phyloP scores from a whole-genome alignment of 2,113 vertebrate species.

The Fregata magnificens region DNA sequence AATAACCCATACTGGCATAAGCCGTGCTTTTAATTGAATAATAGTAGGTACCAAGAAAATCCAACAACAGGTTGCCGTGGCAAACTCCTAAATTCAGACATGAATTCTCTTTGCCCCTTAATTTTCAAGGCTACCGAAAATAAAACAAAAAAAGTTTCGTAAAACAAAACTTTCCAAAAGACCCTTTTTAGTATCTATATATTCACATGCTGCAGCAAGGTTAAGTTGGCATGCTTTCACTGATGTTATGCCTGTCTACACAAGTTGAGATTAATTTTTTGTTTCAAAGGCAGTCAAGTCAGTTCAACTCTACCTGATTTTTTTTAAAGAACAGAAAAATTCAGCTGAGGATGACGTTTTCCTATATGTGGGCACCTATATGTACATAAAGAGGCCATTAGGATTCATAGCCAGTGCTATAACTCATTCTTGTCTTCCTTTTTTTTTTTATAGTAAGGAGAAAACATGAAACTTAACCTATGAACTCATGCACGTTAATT shows the following conservation, averaged over 20 bases:
- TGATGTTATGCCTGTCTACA: constrained; percentile 2
- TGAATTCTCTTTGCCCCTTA: background rate
- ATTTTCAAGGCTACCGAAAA: background rate
- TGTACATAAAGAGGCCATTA: background rate
- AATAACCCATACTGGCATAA: background rate
- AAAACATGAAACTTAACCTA: background rate
- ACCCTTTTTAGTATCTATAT: background rate
- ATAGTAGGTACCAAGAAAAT: background rate
- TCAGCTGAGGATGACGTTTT: background rate
- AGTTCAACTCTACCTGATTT: background rate
- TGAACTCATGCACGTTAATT: background rate
- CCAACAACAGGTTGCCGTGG: background rate
- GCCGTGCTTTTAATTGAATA: background rate
- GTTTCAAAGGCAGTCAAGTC: background rate
- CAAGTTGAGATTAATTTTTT: constrained; percentile 5
- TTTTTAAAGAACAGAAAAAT: background rate
- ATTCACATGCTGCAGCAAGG: background rate
- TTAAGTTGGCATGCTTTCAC: background rate
- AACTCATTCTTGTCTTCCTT: background rate
- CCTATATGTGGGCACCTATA: background rate
- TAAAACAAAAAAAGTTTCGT: too few species aligned
- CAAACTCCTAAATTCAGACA: background rate
- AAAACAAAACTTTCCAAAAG: background rate
- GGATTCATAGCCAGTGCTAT: background rate
- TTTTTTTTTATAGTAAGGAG: background rate